phyloP scores from a whole-genome alignment of 2,888 invertebrate species.

The Plagodis dolabraria region DNA sequence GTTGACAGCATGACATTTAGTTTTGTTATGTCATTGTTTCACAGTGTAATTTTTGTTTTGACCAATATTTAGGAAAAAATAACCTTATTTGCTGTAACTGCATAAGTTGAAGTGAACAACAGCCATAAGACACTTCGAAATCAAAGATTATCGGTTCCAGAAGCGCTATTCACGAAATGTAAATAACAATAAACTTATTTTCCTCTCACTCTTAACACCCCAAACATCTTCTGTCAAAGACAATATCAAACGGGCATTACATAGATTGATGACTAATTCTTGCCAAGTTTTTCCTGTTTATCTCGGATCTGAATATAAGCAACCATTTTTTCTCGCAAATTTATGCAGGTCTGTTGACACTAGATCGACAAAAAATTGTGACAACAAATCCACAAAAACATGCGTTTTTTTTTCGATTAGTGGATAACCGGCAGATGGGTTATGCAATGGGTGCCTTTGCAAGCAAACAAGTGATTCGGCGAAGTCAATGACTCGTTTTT shows the following conservation, averaged over 20 bases:
- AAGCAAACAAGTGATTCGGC: slow-evolving; percentile 14
- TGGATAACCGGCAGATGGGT: slow-evolving; percentile 8
- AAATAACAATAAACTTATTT: not conserved
- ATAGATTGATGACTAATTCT: slow-evolving; percentile 31
- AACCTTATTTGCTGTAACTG: too few relatives aligned
- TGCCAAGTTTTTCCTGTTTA: slow-evolving; percentile 31
- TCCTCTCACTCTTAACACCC: not conserved
- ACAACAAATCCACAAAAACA: slow-evolving; percentile 1
- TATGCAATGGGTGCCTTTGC: slow-evolving; percentile 16
- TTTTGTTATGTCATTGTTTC: too few relatives aligned
- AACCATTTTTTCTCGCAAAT: slow-evolving; percentile 17
- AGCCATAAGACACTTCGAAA: too few relatives aligned
- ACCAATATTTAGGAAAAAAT: too few relatives aligned
- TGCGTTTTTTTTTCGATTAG: slow-evolving; percentile 16
- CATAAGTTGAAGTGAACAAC: too few relatives aligned
- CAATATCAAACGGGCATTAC: slow-evolving; percentile 16
- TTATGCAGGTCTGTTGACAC: slow-evolving; percentile 24
- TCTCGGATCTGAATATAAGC: slow-evolving; percentile 10
- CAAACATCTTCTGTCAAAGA: not conserved
- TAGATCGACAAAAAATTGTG: not conserved
- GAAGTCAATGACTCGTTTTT: slow-evolving; percentile 22
- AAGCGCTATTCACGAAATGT: not conserved
- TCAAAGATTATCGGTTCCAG: too few relatives aligned
- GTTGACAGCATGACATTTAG: too few relatives aligned
- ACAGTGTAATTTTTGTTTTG: too few relatives aligned